phyloP scores from a whole-genome alignment of 2,113 vertebrate species.

The Marmota monax region DNA sequence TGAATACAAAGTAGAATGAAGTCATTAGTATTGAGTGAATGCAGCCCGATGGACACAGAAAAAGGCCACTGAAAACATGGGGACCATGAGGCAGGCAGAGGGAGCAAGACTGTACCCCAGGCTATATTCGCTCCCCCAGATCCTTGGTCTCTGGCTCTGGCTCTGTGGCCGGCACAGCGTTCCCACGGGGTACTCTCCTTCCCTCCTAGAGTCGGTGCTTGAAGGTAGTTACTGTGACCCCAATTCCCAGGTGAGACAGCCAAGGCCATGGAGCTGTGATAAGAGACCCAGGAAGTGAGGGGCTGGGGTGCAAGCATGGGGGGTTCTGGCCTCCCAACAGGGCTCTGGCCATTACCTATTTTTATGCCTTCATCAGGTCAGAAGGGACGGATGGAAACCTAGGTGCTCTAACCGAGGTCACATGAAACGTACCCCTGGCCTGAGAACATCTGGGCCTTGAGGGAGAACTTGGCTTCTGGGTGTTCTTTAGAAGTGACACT shows the following conservation, averaged over 20 bases:
- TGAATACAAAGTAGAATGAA: background rate
- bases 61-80: background rate
- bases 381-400: background rate
- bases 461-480: background rate
- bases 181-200: background rate
- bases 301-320: background rate
- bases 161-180: background rate
- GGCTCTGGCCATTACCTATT: background rate
- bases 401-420: background rate
- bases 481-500: background rate
- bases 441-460: background rate
- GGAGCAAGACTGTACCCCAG: background rate
- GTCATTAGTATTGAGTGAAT: background rate
- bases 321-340: background rate
- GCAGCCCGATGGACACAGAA: background rate
- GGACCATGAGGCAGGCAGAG: background rate
- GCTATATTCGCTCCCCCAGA: fast-evolving
- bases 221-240: background rate
- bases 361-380: background rate
- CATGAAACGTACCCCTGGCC: background rate
- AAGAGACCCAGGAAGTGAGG: background rate
- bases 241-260: background rate
- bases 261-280: background rate
- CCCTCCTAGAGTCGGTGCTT: background rate
- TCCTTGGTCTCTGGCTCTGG: background rate